Percentiles rank a stretch among this genome's conserved stretches.
phyloP scores from a whole-genome alignment of 2,113 vertebrate genomes.

The Elaphurus davidianus region DNA sequence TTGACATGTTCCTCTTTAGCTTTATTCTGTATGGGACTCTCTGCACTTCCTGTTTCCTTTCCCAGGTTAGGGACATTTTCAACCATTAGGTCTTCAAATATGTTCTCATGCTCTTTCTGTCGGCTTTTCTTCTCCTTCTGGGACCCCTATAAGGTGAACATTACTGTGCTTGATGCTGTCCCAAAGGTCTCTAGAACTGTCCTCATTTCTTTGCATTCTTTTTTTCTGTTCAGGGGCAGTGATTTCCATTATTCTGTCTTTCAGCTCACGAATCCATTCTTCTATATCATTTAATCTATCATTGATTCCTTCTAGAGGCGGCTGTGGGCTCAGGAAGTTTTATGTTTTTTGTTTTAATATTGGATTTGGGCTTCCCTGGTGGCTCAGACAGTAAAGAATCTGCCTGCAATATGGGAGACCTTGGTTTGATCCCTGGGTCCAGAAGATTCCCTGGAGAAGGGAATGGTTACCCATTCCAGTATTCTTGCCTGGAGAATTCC shows the following conservation, averaged over 20 bases:
- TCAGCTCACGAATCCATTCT: not conserved
- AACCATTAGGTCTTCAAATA: not conserved
- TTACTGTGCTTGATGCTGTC: not conserved
- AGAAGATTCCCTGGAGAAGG: not conserved
- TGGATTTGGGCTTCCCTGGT: not conserved
- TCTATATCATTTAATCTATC: not conserved
- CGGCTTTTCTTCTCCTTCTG: not conserved
- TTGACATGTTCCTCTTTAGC: not conserved
- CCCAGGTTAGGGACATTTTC: not conserved
- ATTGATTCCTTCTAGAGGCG: not conserved
- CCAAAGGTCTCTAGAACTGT: not conserved
- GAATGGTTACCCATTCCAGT: not conserved
- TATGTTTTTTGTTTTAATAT: not conserved
- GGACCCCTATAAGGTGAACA: not conserved
- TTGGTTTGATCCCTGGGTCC: not conserved
- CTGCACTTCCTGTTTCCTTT: not conserved
- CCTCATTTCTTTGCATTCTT: not conserved
- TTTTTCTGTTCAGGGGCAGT: not conserved
- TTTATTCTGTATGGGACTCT: not conserved
- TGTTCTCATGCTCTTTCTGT: not conserved
- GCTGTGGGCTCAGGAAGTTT: not conserved
- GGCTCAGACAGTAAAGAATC: not conserved
- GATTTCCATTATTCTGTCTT: not conserved
- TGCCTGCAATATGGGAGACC: not conserved
- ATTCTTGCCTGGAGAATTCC: not conserved